Evolutionary conservation across 2,888 invertebrate species (phyloP).

Genomic region (Zhengitettix transpicula): DNA sequence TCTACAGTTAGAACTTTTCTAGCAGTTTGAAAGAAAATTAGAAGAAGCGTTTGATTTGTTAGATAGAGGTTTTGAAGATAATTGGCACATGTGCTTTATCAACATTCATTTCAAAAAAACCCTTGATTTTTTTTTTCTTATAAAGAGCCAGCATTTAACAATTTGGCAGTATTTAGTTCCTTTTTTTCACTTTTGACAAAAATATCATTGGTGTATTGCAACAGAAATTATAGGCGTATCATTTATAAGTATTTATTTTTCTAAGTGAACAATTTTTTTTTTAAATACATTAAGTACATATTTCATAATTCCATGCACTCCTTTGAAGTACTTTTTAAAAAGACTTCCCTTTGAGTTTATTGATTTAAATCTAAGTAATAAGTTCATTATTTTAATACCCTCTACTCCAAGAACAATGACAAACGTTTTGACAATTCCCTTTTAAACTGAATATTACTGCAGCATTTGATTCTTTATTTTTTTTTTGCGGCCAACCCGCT

Average conservation of each 20-base stretch:
- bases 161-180: not conserved
- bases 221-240: conserved; percentile 5
- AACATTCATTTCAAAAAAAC: not conserved
- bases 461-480: too few species aligned
- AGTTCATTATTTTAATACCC: conserved; percentile 4
- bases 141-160: too few species aligned
- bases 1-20: conserved; percentile 3
- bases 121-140: not conserved
- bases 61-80: not conserved
- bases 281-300: not conserved
- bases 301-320: not conserved
- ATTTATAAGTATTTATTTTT: conserved; percentile 1
- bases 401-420: conserved; percentile 11
- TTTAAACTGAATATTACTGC: too few species aligned
- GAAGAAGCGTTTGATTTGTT: conserved; percentile 1
- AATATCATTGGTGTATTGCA: not conserved
- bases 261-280: conserved; percentile 6
- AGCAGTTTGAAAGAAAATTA: not conserved
- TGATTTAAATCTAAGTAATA: conserved; percentile 5
- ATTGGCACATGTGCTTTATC: not conserved
- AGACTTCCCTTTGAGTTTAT: conserved; percentile 1
- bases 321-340: not conserved
- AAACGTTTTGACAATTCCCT: conserved; percentile 7
- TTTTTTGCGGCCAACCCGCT: not conserved
- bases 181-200: not conserved